Base-by-base conservation (phyloP, 2,888 invertebrate genomes). In the Drosophila nr. fundita region DNA sequence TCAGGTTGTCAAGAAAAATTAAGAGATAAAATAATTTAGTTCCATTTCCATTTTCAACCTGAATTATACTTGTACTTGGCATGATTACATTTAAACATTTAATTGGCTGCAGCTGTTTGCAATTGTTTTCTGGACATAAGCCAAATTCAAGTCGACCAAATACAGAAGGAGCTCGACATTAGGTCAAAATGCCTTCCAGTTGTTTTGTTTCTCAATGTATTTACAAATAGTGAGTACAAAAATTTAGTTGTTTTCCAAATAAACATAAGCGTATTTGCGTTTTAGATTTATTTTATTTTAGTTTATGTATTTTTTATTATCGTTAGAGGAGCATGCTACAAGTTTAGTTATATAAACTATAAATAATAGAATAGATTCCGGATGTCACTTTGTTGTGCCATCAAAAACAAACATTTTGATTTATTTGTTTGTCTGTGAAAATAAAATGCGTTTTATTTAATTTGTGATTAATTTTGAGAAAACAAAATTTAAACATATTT, bases 101-200 rank as follows among this genome's bases (percentile, higher is more conserved):
- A 58, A 61, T 40, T 60, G 58, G 30, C 54, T 49, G 52, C 70
- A 73, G 87, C 73, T 75, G 82, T 67, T 78, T 60, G 63, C 62
- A 54, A 42, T 68, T 63, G n/a, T 54, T 11, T 72, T 63, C 83
- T 83, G 87, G 83, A 67, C 36, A 42, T 21, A 30, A 42, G 79
- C 83, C 89, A 83, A 80, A 54, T 66, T 71, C 69, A 72, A 66
- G 66, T 58, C 66, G 79, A 82, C 76, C 85, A 78, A 69, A 50
- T 49, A 63, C 54, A 65, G 55, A 34, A 54, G 57, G 50, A 68
- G 40, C 58, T 59, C 34, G 50, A 36, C 62, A 61, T 52, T 48
- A 1, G 29, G 7, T 49, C 74, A 53, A 63, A 13, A 38, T 42
- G 36, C 29, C 2, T 42, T 73, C 55, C 65, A 63, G 52, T 34